Evolutionary conservation across 2,797 vertebrate species (phyloP), one percentile per base, ranked within the genome.

Genomic region (Microctenopoma steveboyesi): DNA sequence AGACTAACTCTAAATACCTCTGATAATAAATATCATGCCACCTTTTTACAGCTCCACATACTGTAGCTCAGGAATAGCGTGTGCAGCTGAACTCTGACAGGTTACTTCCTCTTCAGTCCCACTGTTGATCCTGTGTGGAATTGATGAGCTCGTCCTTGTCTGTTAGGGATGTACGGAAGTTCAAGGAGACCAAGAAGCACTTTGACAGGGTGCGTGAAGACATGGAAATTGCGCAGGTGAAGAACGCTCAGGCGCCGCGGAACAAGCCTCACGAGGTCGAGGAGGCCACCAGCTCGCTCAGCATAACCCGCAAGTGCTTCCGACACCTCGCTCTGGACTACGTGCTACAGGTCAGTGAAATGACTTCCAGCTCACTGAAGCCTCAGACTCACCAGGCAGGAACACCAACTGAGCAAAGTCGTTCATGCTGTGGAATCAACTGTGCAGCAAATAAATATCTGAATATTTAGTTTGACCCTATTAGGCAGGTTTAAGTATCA

Each of bases 181-280:
- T 99, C 91, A 99, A 99, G 89, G 97, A 99, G 79, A 98, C 96
- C 5, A 99, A 98, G 93, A 99, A 99, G 90, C 96, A 98, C 82
- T 98, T 99, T 1, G 98, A 99, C 74, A 93, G 93, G 48, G 96
- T 99, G 57, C 90, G 96, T 0, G 98, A 99, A 78, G 98, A 99
- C 57, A 86, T 98, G 95, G 97, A 99, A 69, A 94, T 98, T 3
- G 96, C 97, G 0, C 94, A 98, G 90, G 97, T 97, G 91, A 96
- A 97, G 92, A 99, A 98, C 0, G 98, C 97, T 1, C 98, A 99
- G 90, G 97, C 97, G 0, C 95, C 98, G 0, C 92, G 95, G 46
- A 97, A 97, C 93, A 97, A 97, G 13, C 95, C 96, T 0, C 97
- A 99, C 0, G 97, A 99, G 82, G 96, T 97, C 13, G 97, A 99